These are phyloP conservation scores for Microtus montanus DNA, from an alignment of 2,113 vertebrate genomes.

Conservation along the genomic window DNA sequence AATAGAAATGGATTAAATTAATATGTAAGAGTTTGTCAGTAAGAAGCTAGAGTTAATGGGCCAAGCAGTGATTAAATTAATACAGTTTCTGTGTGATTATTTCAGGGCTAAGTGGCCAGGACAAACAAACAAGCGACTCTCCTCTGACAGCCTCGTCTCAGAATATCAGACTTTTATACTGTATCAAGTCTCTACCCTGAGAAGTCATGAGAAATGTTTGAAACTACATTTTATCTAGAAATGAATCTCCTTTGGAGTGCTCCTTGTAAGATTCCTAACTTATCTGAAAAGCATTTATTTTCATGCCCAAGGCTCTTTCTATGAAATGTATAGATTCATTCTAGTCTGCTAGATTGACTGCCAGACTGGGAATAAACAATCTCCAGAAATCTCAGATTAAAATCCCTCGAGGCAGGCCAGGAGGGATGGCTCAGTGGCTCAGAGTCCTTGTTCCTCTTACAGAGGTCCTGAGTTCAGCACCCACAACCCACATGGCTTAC, in stretches of 20 bases:
- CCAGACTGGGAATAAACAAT: background rate
- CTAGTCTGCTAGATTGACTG: background rate
- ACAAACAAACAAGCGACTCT: too few species aligned
- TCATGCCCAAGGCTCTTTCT: background rate
- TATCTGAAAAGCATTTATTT: background rate
- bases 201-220: background rate
- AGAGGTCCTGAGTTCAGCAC: background rate
- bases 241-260: background rate
- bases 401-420: background rate
- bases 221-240: slow-evolving; percentile 2
- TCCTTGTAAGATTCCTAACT: background rate
- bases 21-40: too few species aligned
- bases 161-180: background rate
- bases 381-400: background rate
- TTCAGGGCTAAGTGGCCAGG: too few species aligned
- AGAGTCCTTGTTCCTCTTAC: background rate
- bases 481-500: background rate
- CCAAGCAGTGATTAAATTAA: too few species aligned
- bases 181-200: background rate
- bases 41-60: too few species aligned
- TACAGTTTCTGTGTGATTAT: too few species aligned
- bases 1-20: too few species aligned
- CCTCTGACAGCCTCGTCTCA: background rate
- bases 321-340: background rate
- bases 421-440: background rate